Evolutionary conservation across 23 tunicate species (phyloP), one percentile per base, ranked within the genome.

Genomic region (Halocynthia aurantium): DNA sequence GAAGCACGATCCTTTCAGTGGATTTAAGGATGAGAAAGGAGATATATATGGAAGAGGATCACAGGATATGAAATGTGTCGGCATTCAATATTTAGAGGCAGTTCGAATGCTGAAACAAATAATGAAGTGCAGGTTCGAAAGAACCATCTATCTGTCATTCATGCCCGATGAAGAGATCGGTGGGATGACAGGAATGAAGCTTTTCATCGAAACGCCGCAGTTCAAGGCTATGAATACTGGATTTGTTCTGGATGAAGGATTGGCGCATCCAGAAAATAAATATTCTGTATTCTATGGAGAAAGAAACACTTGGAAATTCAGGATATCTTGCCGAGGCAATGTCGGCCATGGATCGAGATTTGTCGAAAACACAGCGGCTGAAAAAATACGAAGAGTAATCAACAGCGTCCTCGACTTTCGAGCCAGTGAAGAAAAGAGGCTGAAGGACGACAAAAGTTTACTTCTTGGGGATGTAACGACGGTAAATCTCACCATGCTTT

Each of bases 41-140:
- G 83, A 89, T 58, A 93, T 93, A 52, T 93, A 87, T 73, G 98
- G 86, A 22, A 60, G 98, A 51, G 98, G 98, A 7, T 84, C 88
- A 31, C 98, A 93, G 69, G 98, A 93, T 66, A 93, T 93, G 98
- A 93, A 93, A 84, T 77, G 94, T 71, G 98, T 93, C 50, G 98
- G 98, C 5, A 87, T 93, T 76, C 93, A 89, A 71, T 93, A 93
- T 70, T 56, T 93, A 52, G 98, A 93, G 53, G 94, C 98, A 62
- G 84, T 93, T 11, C 69, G 98, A 71, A 80, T 77, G 60, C 80
- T 93, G 40, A 84, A 76, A 55, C 54, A 80, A 19, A 31, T 71
- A 8, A 81, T 82, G 7, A 55, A 83, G 52, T 20, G 9, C 10
- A 20, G 49, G 19, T 72, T 83, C 57, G 77, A 78, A 52, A 52